phyloP scores from a whole-genome alignment of 2,888 invertebrate species.

The Cantharis lateralis region DNA sequence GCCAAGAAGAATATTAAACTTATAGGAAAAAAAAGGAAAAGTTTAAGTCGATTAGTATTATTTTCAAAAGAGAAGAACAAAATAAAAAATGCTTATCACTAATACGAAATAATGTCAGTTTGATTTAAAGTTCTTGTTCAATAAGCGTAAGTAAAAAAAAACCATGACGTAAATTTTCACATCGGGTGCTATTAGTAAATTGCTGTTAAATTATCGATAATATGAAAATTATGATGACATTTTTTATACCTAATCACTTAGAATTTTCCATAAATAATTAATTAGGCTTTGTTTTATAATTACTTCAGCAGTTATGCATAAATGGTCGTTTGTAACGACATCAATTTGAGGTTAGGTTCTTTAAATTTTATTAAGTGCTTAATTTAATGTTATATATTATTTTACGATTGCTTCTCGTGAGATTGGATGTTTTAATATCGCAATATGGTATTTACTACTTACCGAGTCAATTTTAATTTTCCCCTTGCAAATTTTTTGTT shows the following conservation, averaged over 20 bases:
- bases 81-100: no score
- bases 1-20: no score
- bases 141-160: background rate
- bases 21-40: no score
- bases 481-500: background rate
- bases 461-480: background rate
- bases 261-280: background rate
- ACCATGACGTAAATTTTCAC: background rate
- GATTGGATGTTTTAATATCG: background rate
- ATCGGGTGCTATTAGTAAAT: background rate
- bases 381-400: background rate
- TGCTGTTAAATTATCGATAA: background rate
- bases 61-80: no score
- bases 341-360: background rate
- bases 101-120: background rate
- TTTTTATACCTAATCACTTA: background rate
- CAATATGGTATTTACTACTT: background rate
- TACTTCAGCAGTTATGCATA: background rate
- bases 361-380: conserved; percentile 2
- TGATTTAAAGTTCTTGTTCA: background rate
- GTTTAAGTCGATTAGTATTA: no score
- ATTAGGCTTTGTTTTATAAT: background rate
- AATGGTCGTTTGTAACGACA: conserved; percentile 2
- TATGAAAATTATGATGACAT: background rate
- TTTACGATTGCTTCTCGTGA: background rate